Base-by-base conservation (phyloP, 2,888 invertebrate genomes). In the Dione vanillae region DNA sequence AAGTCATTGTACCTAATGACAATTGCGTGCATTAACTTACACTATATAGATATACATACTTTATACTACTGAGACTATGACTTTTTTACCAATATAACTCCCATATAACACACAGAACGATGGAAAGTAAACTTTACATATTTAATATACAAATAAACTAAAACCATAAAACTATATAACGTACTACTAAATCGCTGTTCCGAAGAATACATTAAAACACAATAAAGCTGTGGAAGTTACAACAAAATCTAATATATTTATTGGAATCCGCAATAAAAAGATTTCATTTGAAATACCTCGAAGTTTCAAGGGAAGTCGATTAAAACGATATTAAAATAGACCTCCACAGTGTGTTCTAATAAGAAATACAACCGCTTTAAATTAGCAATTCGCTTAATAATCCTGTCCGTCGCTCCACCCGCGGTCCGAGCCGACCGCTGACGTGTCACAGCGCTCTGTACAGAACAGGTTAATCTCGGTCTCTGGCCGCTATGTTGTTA, bases 291-390 rank as follows among this genome's bases (percentile, higher is more conserved):
- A 54, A 59, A 59, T n/a, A n/a, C 20, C 41, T 27, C 14, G 54
- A 61, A 5, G 20, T 12, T 43, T 59, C 43, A 43, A 35, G 27
- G 27, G 27, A 61, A 61, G 43, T 61, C 59, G 43, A 61, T 61
- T 61, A 61, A 61, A 61, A 61, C 43, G 43, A 61, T 61, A 61
- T 61, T 61, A 61, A 27, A 61, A 61, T 20, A 27, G 9, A 40
- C 14, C 16, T 64, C 11, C 7, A 37, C 16, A n/a, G n/a, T 47
- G n/a, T 37, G n/a, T 47, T 19, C 11, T 19, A 8, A 64, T 47
- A 19, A 35, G 49, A 35, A 47, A 16, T 16, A 19, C 12, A 41
- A 61, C 9, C 27, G 41, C n/a, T 43, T 49, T 37, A 37, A 7
- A 20, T 35, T 37, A 16, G 16, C 16, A 35, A 37, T 16, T 27